Conservation (phyloP, 2,113 vertebrate species). For the Vulpes ferrilata region DNA sequence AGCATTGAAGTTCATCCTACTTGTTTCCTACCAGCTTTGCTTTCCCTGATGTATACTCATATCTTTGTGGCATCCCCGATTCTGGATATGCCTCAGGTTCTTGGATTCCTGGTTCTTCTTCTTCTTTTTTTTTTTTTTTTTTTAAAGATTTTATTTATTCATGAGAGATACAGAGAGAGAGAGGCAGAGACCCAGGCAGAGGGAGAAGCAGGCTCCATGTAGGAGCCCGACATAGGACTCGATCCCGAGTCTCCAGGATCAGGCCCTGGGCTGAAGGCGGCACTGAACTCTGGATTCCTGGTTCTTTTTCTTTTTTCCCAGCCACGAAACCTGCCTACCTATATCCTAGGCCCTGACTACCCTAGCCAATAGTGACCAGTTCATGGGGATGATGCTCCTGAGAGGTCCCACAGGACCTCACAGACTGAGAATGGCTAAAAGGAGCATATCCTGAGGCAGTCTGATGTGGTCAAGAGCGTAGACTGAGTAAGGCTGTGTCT, state of each 20-base stretch:
- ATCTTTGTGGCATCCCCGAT: not conserved
- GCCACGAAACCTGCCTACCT: not conserved
- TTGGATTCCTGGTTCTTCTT: not conserved
- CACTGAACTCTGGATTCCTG: not conserved
- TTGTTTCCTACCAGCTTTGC: not conserved
- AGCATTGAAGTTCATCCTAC: not conserved
- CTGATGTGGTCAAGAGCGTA: not conserved
- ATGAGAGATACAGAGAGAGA: too few relatives aligned
- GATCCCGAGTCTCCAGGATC: too few relatives aligned
- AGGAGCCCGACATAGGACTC: too few relatives aligned
- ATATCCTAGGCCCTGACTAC: not conserved
- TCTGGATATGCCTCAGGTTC: not conserved
- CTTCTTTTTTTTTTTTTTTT: not conserved
- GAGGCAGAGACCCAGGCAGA: too few relatives aligned
- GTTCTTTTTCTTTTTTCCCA: not conserved
- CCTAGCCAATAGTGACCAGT: not conserved
- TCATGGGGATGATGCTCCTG: too few relatives aligned
- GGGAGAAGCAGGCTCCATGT: too few relatives aligned
- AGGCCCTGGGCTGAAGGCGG: too few relatives aligned
- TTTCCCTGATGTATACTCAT: fast-evolving
- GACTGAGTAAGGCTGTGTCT: not conserved
- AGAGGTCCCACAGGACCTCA: not conserved
- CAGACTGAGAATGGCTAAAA: not conserved
- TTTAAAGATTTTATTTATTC: too few relatives aligned
- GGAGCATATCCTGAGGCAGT: not conserved